phyloP scores from a whole-genome alignment of 1,140 invertebrate genomes.

The Muscidifurax raptorellus region DNA sequence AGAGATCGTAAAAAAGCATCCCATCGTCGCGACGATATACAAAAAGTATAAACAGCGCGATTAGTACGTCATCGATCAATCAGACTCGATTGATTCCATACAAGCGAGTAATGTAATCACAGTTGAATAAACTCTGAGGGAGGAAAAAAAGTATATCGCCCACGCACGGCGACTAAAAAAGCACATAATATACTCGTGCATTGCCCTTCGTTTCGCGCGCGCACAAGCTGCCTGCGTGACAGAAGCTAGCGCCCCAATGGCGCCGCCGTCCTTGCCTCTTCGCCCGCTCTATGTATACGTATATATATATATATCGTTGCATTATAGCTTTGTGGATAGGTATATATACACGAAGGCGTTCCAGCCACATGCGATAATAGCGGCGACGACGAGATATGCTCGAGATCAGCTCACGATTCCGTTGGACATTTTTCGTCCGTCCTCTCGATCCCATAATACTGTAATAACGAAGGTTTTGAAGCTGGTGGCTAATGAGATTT shows the following conservation, averaged over 20 bases:
- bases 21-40: too few relatives aligned
- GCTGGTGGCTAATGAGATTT: not conserved
- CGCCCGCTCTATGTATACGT: not conserved
- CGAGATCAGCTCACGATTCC: not conserved
- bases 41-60: too few relatives aligned
- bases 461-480: too few relatives aligned
- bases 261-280: constrained; percentile 11
- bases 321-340: too few relatives aligned
- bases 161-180: not conserved
- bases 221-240: constrained; percentile 35
- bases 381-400: not conserved
- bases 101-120: not conserved
- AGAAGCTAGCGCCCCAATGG: constrained; percentile 41
- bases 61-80: not conserved
- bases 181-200: not conserved
- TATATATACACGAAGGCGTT: too few relatives aligned
- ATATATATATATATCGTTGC: too few relatives aligned
- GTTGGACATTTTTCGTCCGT: not conserved
- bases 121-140: too few relatives aligned
- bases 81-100: not conserved
- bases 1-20: too few relatives aligned
- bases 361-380: too few relatives aligned
- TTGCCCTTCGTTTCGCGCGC: not conserved
- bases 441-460: too few relatives aligned
- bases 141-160: too few relatives aligned